Evolutionary conservation across 2,888 invertebrate species (phyloP).

Genomic region (Stenchaetothrips biformis): DNA sequence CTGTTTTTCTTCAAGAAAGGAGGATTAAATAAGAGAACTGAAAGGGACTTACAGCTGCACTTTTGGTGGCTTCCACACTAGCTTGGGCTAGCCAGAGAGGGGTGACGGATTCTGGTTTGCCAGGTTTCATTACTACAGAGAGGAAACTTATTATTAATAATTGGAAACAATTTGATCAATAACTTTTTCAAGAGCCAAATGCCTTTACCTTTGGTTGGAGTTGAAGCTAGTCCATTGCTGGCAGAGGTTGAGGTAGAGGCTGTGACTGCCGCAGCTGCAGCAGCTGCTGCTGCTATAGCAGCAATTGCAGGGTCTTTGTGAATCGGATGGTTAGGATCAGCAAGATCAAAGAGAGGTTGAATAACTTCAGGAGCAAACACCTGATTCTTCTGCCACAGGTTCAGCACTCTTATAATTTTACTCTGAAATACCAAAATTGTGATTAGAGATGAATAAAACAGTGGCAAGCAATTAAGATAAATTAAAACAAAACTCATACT

Average conservation of each 20-base stretch:
- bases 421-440: conserved; percentile 54
- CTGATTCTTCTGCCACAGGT: conserved; percentile 97
- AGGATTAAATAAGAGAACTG: not conserved
- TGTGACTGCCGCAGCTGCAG: conserved; percentile 55
- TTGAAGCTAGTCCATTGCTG: conserved; percentile 26
- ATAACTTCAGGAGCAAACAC: conserved; percentile 95
- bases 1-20: not conserved
- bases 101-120: not conserved
- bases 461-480: not conserved
- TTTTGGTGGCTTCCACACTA: not conserved
- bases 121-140: not conserved
- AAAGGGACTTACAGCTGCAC: not conserved
- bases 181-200: not conserved
- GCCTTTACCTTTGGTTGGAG: conserved; percentile 2
- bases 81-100: not conserved
- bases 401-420: conserved; percentile 94
- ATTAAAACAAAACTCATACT: conserved; percentile 54
- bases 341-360: conserved; percentile 85
- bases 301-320: conserved; percentile 59
- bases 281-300: conserved; percentile 60
- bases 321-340: conserved; percentile 82
- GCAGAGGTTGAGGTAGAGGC: conserved; percentile 36
- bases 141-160: not conserved
- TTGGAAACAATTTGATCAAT: not conserved
- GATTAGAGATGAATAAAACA: conserved; percentile 25